Base-by-base conservation (phyloP, 2,797 vertebrate genomes). In the Pseudochirops cupreus region DNA sequence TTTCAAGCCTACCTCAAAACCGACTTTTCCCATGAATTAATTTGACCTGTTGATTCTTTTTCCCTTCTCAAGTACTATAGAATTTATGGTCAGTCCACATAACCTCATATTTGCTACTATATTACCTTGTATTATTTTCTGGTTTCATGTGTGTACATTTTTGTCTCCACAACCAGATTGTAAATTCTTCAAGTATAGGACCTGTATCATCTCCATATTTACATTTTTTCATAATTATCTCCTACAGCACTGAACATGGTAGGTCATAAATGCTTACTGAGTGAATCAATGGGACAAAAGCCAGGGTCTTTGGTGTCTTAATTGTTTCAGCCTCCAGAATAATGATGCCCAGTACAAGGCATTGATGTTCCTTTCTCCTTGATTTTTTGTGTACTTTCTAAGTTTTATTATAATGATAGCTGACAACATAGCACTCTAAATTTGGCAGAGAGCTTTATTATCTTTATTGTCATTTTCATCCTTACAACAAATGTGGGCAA, bases 71-170 rank as follows among this genome's bases (percentile, higher is more conserved):
- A 54, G 46, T 3, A 91, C 29, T 28, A 87, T 58, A 96, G 46
- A 11, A 53, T 90, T 96, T 62, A 39, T 56, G 91, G 55, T 58
- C 26, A 82, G 11, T 96, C 90, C 91, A 55, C 0, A 56, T 3
- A 82, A 96, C 57, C 53, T 57, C 67, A 91, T 67, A 62, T 92
- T 53, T 82, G n/a, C 57, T 74, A 91, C 59, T 62, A 56, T 91
- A 54, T 93, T 93, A 28, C 55, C 46, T 96, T 39, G 9, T 92
- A 16, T 94, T 94, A 91, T 94, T 67, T 59, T 96, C 91, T 94
- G n/a, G 67, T 39, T 74, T 39, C n/a, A 39, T 74, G 67, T 74
- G n/a, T 74, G 16, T 39, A 10, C 33, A 18, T 39, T 74, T 57
- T 74, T 74, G 33, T 39, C n/a, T 74, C 67, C 67, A 74, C 33